Base-by-base conservation (phyloP, 53 echinoderm and acorn worm species). In the Hippasteria phrygiana region DNA sequence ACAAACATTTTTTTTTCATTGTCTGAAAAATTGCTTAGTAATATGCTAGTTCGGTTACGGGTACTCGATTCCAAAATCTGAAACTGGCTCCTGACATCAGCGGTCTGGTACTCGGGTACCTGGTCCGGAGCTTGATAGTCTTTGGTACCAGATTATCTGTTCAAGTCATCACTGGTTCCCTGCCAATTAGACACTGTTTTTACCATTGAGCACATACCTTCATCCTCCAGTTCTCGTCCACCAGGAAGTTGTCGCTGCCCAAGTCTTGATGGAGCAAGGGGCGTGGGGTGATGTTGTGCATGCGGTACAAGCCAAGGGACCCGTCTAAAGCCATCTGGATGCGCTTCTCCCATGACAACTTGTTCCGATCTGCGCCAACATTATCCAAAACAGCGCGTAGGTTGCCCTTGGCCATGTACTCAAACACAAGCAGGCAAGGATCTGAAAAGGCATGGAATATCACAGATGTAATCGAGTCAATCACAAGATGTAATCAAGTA, bases 291-390 rank as follows among this genome's bases (percentile, higher is more conserved):
- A 45, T 62, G 62, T 71, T 75, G 48, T 95, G 95, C 47, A 95
- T 90, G 22, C 90, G 84, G 55, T 70, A 91, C 13, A 95, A 85
- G 5, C 95, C 92, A 29, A 79, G 73, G 54, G 95, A 93, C 47
- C 92, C 90, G 64, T 91, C 92, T 20, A 75, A 33, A 13, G 92
- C 92, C 87, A 93, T 92, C 34, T 33, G 66, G 3, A 91, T 18
- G 1, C 91, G 80, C 20, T 53, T 70, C 32, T 45, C 78, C 87
- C 73, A 78, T 22, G 88, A 48, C 31, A 94, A 72, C 13, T 45
- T 39, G n/a, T 78, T 27, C 16, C 32, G 26, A 2, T 89, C 71
- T 34, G 66, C 33, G 36, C 46, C 74, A 1, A 73, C 16, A 11
- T 91, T 56, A 36, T 88, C 62, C 20, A 93, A 67, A 22, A 88